Evolutionary conservation across 2,113 vertebrate species (phyloP).

Genomic region (Engraulis encrasicolus): DNA sequence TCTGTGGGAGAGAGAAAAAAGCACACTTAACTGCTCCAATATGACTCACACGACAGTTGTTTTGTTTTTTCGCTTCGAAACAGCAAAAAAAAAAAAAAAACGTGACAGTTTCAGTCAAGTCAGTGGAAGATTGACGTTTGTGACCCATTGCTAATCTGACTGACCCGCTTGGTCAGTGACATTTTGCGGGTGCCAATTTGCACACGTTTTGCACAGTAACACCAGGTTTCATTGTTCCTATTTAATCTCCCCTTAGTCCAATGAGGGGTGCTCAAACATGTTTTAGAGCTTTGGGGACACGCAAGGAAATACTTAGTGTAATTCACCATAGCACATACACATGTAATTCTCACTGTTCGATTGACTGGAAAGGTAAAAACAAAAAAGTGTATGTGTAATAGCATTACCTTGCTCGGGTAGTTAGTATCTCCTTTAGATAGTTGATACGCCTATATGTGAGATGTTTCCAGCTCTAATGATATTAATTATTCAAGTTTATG

Average conservation of each 20-base stretch:
- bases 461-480: no score
- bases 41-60: constrained; percentile 1
- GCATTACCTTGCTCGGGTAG: neutral
- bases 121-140: neutral
- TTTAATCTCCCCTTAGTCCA: neutral
- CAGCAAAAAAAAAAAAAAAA: constrained; percentile 4
- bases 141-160: neutral
- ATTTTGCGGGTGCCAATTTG: constrained; percentile 1
- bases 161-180: neutral
- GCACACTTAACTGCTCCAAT: neutral
- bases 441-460: no score
- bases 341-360: no score
- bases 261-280: neutral
- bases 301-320: constrained; percentile 6
- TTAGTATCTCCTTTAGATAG: no score
- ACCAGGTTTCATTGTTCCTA: constrained; percentile 1
- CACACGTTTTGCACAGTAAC: neutral
- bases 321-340: neutral
- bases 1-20: neutral
- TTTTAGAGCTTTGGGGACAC: constrained; percentile 8
- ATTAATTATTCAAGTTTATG: no score
- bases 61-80: neutral
- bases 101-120: neutral
- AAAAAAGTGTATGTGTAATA: neutral
- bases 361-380: no score